Evolutionary conservation across 2,888 invertebrate species (phyloP), one percentile per base, ranked within the genome.

Genomic region (Periphyllus acericola): DNA sequence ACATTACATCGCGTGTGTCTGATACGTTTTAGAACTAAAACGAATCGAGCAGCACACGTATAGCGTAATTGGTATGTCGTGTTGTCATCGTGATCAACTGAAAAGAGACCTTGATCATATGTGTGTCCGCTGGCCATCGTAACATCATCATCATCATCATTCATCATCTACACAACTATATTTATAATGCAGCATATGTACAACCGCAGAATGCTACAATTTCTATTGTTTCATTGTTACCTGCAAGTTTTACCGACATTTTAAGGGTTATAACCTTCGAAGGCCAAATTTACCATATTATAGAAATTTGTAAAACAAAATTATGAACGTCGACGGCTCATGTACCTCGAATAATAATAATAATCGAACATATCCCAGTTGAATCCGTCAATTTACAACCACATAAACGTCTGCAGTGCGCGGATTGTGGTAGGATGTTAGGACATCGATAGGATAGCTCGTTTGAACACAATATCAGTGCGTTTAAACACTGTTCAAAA

Each of bases 61-160:
- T 17, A 1, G 74, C 34, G 1, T 79, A 79, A 79, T 79, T 79
- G 79, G 52, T 60, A 79, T 25, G 19, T 46, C 60, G 60, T 21
- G 55, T 60, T 60, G 79, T 79, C 79, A 79, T 34, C 79, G 34
- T 79, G 79, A 80, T 36, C 25, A 32, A 66, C 66, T 25, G 36
- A 32, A 81, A 68, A 81, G 68, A 25, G 75, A 81, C 81, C 81
- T 81, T 81, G 81, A 81, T 66, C 75, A 46, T 76, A 17, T 76
- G 46, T 76, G 25, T 75, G n/a, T 36, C 34, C 52, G 17, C 52
- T 46, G 21, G 21, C n/a, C 55, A 60, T 19, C 46, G 60, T 46
- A 46, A 46, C 11, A 46, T 46, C 46, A 46, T 46, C 5, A 8
- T 8, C 46, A 11, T 46, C 5, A 46, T 11, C 25, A 60, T 60